phyloP scores from a whole-genome alignment of 2,888 invertebrate species.

The Caenorhabditis sp. region DNA sequence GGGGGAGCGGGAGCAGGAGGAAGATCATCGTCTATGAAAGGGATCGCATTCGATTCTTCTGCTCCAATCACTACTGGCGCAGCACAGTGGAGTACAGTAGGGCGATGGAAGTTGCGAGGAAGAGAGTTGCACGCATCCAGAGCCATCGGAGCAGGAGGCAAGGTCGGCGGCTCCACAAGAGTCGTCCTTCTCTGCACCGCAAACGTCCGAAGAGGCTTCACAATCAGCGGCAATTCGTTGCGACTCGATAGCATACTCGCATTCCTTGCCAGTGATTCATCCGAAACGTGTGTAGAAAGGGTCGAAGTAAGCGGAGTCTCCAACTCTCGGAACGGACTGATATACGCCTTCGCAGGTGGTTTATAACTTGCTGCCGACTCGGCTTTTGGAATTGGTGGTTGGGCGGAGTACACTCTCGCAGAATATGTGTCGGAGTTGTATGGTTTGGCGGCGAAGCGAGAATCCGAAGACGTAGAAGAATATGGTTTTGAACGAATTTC shows the following conservation, averaged over 20 bases:
- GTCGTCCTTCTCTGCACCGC: slow-evolving; percentile 41
- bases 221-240: slow-evolving; percentile 59
- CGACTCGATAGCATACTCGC: slow-evolving; percentile 23
- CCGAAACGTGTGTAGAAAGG: slow-evolving; percentile 46
- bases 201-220: slow-evolving; percentile 64
- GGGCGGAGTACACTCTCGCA: neutral
- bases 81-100: slow-evolving; percentile 61
- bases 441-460: neutral
- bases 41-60: slow-evolving; percentile 30
- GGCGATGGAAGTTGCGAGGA: slow-evolving; percentile 63
- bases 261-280: slow-evolving; percentile 51
- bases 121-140: slow-evolving; percentile 63
- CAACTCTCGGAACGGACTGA: slow-evolving; percentile 8
- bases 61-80: slow-evolving; percentile 59
- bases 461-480: neutral
- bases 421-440: neutral
- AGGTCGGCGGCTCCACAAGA: slow-evolving; percentile 39
- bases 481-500: slow-evolving; percentile 19
- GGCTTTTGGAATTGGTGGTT: slow-evolving; percentile 2
- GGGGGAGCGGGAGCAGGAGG: neutral
- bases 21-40: slow-evolving; percentile 65
- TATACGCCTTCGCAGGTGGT: slow-evolving; percentile 5
- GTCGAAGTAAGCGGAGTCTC: slow-evolving; percentile 26
- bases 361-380: slow-evolving; percentile 1
- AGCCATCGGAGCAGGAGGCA: slow-evolving; percentile 22